These are phyloP conservation scores for Psilopsiagon aymara DNA, from an alignment of 2,113 vertebrate genomes.

Conservation along the genomic window DNA sequence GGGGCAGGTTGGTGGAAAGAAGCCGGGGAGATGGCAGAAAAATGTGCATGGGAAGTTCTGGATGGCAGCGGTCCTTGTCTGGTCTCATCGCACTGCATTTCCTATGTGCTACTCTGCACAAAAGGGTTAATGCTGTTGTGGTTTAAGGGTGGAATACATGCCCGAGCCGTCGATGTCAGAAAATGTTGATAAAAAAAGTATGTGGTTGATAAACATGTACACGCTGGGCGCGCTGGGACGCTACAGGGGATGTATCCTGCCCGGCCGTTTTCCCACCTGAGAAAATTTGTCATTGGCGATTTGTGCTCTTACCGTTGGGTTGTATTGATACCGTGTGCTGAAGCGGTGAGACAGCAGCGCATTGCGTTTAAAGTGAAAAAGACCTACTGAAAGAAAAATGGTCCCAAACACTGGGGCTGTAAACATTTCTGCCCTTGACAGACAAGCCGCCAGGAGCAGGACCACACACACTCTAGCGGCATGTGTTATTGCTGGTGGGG, in stretches of 20 bases:
- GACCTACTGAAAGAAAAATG: background rate
- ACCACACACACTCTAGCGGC: background rate
- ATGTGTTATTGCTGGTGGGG: background rate
- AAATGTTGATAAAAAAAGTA: background rate
- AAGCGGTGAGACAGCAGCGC: background rate
- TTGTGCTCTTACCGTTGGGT: background rate
- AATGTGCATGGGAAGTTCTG: conserved; percentile 5
- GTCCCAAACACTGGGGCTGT: background rate
- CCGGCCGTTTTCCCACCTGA: background rate
- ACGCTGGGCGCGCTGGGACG: background rate
- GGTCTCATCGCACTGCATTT: background rate
- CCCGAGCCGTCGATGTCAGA: background rate
- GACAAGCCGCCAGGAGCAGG: background rate
- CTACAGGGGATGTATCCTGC: background rate
- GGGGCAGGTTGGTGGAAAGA: background rate
- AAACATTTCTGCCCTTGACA: conserved; percentile 3
- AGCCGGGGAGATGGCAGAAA: background rate
- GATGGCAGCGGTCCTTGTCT: background rate
- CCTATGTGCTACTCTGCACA: background rate
- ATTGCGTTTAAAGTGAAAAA: background rate
- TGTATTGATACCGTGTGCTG: background rate
- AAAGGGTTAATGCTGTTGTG: background rate
- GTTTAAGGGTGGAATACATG: background rate
- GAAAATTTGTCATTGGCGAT: background rate
- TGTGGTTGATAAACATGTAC: background rate